These are phyloP conservation scores for Parazoanthus darwini DNA, from an alignment of 92 coral and sea anemone species.

Conservation along the genomic window DNA sequence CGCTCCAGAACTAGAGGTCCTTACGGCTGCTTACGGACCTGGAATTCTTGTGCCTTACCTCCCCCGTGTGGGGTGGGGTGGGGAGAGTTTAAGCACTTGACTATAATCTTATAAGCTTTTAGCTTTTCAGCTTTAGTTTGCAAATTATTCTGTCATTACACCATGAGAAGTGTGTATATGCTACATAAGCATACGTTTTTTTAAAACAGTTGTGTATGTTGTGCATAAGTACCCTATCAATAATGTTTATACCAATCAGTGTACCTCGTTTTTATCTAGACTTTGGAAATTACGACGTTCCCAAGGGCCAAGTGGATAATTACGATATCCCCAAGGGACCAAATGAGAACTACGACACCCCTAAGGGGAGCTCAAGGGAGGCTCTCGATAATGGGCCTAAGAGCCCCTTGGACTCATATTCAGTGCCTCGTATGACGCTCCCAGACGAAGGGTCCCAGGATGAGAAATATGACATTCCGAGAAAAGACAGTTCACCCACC, in stretches of 20 bases:
- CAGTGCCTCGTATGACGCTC: background rate
- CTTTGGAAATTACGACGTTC: conserved; percentile 75
- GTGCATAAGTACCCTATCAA: no score
- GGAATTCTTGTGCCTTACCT: no score
- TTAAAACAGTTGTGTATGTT: no score
- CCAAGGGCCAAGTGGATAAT: conserved; percentile 45
- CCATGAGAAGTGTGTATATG: no score
- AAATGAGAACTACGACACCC: conserved; percentile 41
- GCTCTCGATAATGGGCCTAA: conserved; percentile 9
- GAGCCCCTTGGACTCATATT: conserved; percentile 27
- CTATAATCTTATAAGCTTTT: no score
- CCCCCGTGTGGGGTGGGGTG: no score
- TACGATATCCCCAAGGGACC: conserved; percentile 64
- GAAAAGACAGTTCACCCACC: background rate
- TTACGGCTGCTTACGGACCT: no score
- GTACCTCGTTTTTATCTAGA: conserved; percentile 17
- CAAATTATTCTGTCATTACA: no score
- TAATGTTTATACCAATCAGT: background rate
- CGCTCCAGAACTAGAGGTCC: no score
- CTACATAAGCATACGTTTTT: no score
- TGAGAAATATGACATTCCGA: background rate
- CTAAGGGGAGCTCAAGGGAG: conserved; percentile 17
- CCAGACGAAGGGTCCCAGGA: background rate
- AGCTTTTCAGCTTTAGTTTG: no score
- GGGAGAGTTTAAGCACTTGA: no score